Percentiles rank a stretch among this genome's conserved stretches.
Conservation (phyloP, 2,888 invertebrate genomes). For the Mesorhabditis belari region DNA sequence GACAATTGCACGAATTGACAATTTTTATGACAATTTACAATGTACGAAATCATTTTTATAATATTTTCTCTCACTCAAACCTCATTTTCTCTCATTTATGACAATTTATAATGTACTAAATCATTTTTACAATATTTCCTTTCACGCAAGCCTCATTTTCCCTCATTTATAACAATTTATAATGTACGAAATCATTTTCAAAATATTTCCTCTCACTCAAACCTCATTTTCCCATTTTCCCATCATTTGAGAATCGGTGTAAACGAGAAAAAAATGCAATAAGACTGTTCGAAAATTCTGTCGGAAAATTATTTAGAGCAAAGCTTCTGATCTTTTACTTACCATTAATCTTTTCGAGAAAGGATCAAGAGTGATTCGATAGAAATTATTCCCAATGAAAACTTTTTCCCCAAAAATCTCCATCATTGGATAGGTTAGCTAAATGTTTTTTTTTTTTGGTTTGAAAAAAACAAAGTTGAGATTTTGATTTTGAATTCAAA, state of each 20-base stretch:
- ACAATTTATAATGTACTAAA: no score
- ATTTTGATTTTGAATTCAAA: not conserved
- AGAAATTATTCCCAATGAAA: slow-evolving; percentile 32
- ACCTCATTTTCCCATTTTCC: slow-evolving; percentile 28
- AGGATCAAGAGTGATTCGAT: slow-evolving; percentile 17
- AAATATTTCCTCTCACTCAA: no score
- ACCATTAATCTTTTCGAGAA: slow-evolving; percentile 5
- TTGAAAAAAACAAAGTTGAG: not conserved
- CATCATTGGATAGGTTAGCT: slow-evolving; percentile 34
- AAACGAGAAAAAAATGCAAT: slow-evolving; percentile 28
- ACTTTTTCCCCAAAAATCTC: slow-evolving; percentile 25
- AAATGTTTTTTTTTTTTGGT: slow-evolving; percentile 1
- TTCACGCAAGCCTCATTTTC: no score
- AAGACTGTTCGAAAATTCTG: slow-evolving; percentile 19
- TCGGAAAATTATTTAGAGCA: not conserved
- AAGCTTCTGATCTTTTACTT: not conserved
- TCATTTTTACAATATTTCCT: no score
- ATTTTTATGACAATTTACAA: no score
- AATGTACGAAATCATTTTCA: not conserved
- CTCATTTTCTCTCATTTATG: slow-evolving; percentile 30
- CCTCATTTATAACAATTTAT: no score
- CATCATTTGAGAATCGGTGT: slow-evolving; percentile 16
- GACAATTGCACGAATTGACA: no score
- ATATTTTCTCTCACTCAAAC: not conserved
- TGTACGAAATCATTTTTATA: not conserved